These are phyloP conservation scores for Protonibea diacanthus DNA, from an alignment of 2,797 vertebrate species.

Conservation along the genomic window DNA sequence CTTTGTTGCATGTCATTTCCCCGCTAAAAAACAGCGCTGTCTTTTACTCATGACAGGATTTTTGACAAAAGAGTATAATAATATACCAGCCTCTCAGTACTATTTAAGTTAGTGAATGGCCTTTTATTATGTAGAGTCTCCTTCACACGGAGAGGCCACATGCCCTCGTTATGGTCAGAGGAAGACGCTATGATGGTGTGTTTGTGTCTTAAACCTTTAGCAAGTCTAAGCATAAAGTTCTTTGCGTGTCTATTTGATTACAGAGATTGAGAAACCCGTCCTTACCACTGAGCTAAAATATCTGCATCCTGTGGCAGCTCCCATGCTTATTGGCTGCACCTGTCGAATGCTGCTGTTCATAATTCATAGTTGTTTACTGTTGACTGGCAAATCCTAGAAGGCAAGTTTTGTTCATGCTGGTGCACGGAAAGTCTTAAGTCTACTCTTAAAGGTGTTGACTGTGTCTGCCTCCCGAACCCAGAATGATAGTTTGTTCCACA, in stretches of 20 bases:
- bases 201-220: not conserved
- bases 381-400: not conserved
- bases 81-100: not conserved
- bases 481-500: no score
- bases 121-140: not conserved
- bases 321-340: not conserved
- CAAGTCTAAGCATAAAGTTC: not conserved
- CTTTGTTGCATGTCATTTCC: not conserved
- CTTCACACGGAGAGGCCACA: not conserved
- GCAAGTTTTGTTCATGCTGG: no score
- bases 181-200: not conserved
- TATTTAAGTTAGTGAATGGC: not conserved
- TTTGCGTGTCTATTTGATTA: constrained; percentile 1
- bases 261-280: not conserved
- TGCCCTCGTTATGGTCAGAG: not conserved
- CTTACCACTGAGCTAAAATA: constrained; percentile 1
- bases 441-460: no score
- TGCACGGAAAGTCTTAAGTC: no score
- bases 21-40: not conserved
- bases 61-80: not conserved
- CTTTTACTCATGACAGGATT: not conserved
- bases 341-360: not conserved
- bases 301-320: not conserved
- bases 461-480: no score
- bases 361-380: not conserved